phyloP scores from a whole-genome alignment of 2,113 vertebrate species.

The Poeciliopsis prolifica region DNA sequence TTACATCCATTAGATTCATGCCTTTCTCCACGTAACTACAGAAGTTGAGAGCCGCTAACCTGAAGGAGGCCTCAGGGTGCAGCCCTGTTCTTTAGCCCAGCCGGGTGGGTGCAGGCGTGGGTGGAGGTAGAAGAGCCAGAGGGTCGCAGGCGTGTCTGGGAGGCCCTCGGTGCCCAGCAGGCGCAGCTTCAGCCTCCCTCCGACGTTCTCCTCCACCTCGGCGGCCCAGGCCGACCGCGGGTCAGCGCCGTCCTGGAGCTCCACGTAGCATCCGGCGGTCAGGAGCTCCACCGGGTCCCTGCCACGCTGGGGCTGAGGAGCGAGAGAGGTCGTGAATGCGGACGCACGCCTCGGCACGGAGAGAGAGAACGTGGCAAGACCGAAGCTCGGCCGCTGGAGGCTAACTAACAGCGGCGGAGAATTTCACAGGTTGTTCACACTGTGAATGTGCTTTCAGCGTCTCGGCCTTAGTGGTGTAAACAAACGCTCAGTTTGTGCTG shows the following conservation, averaged over 20 bases:
- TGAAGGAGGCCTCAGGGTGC: constrained; percentile 86
- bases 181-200: constrained; percentile 88
- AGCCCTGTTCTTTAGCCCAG: constrained; percentile 89
- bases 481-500: constrained; percentile 23
- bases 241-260: constrained; percentile 86
- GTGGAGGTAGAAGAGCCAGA: constrained; percentile 94
- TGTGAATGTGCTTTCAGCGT: constrained; percentile 28
- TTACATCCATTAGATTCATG: not conserved
- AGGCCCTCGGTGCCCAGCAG: constrained; percentile 86
- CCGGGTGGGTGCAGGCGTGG: constrained; percentile 92
- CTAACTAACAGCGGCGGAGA: constrained; percentile 38
- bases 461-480: constrained; percentile 28
- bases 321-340: constrained; percentile 11
- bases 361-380: constrained; percentile 49
- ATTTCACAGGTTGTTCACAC: constrained; percentile 46
- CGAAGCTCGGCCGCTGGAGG: constrained; percentile 39
- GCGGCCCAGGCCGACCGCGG: constrained; percentile 87
- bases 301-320: constrained; percentile 87
- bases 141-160: constrained; percentile 81
- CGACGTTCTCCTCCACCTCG: constrained; percentile 89
- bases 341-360: constrained; percentile 36
- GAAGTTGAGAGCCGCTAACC: constrained; percentile 77
- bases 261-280: constrained; percentile 87
- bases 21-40: constrained; percentile 24
- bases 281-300: constrained; percentile 93